Evolutionary conservation across 2,888 invertebrate genomes (phyloP), one percentile per base, ranked within the genome.

Genomic region (Catonia carolina): DNA sequence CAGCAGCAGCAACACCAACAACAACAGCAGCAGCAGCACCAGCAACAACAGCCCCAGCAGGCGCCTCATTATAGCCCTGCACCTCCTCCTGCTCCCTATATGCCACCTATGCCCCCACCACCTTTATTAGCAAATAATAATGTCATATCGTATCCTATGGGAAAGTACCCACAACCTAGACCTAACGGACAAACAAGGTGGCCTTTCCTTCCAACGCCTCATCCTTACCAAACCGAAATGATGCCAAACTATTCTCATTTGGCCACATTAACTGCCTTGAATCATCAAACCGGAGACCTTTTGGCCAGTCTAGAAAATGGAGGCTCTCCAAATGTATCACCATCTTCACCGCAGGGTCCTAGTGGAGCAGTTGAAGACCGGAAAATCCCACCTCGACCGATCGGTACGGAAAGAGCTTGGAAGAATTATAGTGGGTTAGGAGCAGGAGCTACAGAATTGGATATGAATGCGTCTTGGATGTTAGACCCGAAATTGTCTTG

Each of bases 351-450:
- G 10, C 60, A 62, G 52, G 53, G 52, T 47, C 47, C 63, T 27
- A 22, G 2, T 18, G 14, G 41, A 10, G 8, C 62, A 56, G 68
- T 68, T 48, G 60, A 61, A 51, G 60, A 59, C 42, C 54, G 60
- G 45, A 65, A 42, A 17, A 74, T 76, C 47, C 83, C 85, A 45
- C 68, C 67, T 5, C 77, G 85, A 3, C 89, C 90, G 51, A 90
- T 90, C 70, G 90, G 90, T 63, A 89, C 88, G 0, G 90, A 89
- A 74, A 79, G 90, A 66, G 83, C 84, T 35, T 82, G 85, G 79
- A 85, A 85, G 70, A 79, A 75, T 67, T 72, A 71, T 54, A 17
- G 50, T 7, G 59, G 56, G 4, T 68, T 69, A 58, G 71, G 69
- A 12, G 68, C 71, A 0, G 70, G 69, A 2, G 69, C 70, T 6